A percentile compares a stretch with the other conserved stretches of the same genome.
phyloP scores from a whole-genome alignment of 2,888 invertebrate species.

The Pollenia griseotomentosa region DNA sequence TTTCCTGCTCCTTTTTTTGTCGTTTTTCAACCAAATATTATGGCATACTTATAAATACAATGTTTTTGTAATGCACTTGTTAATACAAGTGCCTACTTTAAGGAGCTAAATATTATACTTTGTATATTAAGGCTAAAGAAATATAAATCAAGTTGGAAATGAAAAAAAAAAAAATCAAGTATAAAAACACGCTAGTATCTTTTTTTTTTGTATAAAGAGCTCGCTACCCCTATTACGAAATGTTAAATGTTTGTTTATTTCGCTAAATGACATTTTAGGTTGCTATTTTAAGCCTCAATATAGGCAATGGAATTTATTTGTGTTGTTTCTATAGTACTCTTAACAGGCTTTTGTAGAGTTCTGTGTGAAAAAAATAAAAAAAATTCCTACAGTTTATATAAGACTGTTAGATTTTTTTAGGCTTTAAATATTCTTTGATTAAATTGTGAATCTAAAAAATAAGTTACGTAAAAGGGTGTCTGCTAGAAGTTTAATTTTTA shows the following conservation, averaged over 20 bases:
- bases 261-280: slow-evolving; percentile 22
- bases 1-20: slow-evolving; percentile 11
- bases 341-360: background rate
- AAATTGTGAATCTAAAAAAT: too few species aligned
- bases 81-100: slow-evolving; percentile 43
- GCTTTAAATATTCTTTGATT: too few species aligned
- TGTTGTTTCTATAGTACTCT: too few species aligned
- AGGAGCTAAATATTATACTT: slow-evolving; percentile 37
- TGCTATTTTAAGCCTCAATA: slow-evolving; percentile 41
- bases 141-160: slow-evolving; percentile 25
- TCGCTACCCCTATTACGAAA: slow-evolving; percentile 12
- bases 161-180: background rate
- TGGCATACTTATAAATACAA: slow-evolving; percentile 61
- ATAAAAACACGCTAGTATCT: slow-evolving; percentile 54
- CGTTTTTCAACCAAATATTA: slow-evolving; percentile 42
- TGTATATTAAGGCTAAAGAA: slow-evolving; percentile 28
- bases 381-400: too few species aligned
- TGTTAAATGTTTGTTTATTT: slow-evolving; percentile 22
- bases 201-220: background rate
- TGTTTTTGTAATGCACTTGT: slow-evolving; percentile 22
- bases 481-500: too few species aligned
- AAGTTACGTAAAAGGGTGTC: too few species aligned
- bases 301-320: slow-evolving; percentile 37
- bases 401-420: too few species aligned
- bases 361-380: slow-evolving; percentile 1